A percentile compares a stretch with the other conserved stretches of the same genome.
These are phyloP conservation scores for Cervus canadensis DNA, from an alignment of 2,113 vertebrate species.

Conservation along the genomic window DNA sequence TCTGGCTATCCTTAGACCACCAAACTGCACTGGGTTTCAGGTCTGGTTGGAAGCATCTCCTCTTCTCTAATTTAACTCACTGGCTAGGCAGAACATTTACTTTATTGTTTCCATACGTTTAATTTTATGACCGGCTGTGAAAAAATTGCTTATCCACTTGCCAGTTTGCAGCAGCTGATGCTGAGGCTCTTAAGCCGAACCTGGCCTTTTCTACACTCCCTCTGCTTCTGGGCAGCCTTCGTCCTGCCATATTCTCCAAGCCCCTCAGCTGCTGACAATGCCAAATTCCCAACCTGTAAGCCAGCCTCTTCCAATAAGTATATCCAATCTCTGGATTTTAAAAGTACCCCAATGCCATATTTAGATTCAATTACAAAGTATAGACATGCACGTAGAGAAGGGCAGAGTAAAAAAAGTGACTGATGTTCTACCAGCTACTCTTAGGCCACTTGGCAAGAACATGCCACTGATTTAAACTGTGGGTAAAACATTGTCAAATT, in stretches of 20 bases:
- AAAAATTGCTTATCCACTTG: constrained; percentile 58
- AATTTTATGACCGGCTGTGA: constrained; percentile 64
- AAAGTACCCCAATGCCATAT: constrained; percentile 43
- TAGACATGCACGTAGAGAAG: not conserved
- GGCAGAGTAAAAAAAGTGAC: not conserved
- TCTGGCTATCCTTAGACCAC: not conserved
- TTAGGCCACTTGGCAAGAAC: not conserved
- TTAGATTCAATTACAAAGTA: constrained; percentile 53
- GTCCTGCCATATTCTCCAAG: not conserved
- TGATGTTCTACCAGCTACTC: not conserved
- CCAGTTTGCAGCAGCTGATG: constrained; percentile 54
- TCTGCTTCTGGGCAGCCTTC: constrained; percentile 20
- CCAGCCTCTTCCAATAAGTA: constrained; percentile 35
- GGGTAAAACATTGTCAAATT: not conserved
- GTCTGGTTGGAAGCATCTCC: constrained; percentile 17
- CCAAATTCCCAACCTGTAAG: constrained; percentile 51
- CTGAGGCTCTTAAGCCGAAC: constrained; percentile 24
- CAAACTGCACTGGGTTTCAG: not conserved
- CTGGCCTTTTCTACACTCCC: not conserved
- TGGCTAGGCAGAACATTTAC: constrained; percentile 59
- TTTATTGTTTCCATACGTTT: constrained; percentile 72
- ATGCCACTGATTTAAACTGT: not conserved
- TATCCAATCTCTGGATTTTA: constrained; percentile 35
- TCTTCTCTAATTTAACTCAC: constrained; percentile 54
- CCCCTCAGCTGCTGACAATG: not conserved